A percentile compares a stretch with the other conserved stretches of the same genome.
Conservation (phyloP, 2,797 vertebrate species). For the Clangula hyemalis region DNA sequence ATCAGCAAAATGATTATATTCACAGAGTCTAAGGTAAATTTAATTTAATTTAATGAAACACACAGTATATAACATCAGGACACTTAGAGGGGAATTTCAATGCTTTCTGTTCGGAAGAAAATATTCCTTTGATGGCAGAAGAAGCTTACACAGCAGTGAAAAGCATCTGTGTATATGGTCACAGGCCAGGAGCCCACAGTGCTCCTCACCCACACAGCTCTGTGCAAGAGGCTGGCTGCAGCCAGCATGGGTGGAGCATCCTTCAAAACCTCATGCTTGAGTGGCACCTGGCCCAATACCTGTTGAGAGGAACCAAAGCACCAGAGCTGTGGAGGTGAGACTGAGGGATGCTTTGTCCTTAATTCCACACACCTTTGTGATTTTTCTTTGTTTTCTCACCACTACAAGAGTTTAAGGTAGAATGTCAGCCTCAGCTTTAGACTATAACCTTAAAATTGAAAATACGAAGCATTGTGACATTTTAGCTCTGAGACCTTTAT, state of each 20-base stretch:
- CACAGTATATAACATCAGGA: neutral
- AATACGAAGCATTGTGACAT: conserved; percentile 80
- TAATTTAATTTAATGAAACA: neutral
- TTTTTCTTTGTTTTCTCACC: conserved; percentile 72
- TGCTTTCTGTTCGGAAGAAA: neutral
- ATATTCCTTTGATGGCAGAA: neutral
- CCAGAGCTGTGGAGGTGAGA: neutral
- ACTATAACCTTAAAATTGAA: conserved; percentile 73
- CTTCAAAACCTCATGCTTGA: neutral
- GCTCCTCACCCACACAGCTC: neutral
- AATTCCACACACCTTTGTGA: conserved; percentile 8
- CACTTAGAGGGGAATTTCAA: neutral
- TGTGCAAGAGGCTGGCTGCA: neutral
- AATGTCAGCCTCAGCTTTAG: conserved; percentile 74
- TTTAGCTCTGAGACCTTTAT: conserved; percentile 78
- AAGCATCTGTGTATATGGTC: conserved; percentile 9
- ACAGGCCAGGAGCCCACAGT: conserved; percentile 1
- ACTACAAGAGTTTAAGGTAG: conserved; percentile 52
- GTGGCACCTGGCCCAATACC: conserved; percentile 11
- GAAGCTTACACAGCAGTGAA: neutral
- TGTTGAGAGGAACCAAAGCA: neutral
- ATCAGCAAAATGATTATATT: neutral
- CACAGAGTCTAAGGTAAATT: neutral
- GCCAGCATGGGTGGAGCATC: neutral
- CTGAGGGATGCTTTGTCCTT: neutral